Conservation (phyloP, 2,113 vertebrate genomes). For the Phalacrocorax carbo region DNA sequence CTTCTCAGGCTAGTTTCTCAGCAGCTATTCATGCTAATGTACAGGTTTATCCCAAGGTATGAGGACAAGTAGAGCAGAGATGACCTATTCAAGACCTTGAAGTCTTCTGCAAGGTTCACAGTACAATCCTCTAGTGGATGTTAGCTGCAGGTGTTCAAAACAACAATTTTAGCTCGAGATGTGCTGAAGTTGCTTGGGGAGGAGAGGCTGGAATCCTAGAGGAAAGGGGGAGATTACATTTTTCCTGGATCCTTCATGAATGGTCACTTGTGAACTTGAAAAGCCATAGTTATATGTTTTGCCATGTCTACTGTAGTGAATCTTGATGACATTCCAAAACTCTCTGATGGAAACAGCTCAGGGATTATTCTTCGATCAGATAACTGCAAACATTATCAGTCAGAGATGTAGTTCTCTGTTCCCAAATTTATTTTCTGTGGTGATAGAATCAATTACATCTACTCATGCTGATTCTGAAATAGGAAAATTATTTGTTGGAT, state of each 20-base stretch:
- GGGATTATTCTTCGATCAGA: not conserved
- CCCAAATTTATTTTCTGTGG: not conserved
- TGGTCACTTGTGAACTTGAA: not conserved
- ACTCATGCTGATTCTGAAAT: not conserved
- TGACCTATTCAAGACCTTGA: not conserved
- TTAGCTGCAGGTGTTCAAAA: not conserved
- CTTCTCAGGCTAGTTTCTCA: not conserved
- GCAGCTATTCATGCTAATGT: not conserved
- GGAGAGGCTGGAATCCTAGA: not conserved
- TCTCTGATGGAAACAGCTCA: not conserved
- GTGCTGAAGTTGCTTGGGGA: not conserved
- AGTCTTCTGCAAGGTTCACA: not conserved
- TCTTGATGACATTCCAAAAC: not conserved
- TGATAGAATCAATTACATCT: not conserved
- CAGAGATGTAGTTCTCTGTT: not conserved
- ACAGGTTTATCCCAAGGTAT: not conserved
- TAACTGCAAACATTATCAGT: not conserved
- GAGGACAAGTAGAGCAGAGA: not conserved
- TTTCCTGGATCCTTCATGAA: not conserved
- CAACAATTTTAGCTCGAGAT: not conserved
- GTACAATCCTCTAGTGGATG: not conserved
- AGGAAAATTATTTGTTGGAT: not conserved
- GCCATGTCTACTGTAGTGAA: not conserved
- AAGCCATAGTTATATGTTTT: not conserved
- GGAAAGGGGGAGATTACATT: not conserved